Base-by-base conservation (phyloP, 2,888 invertebrate genomes). In the Anagyrus pseudococci region DNA sequence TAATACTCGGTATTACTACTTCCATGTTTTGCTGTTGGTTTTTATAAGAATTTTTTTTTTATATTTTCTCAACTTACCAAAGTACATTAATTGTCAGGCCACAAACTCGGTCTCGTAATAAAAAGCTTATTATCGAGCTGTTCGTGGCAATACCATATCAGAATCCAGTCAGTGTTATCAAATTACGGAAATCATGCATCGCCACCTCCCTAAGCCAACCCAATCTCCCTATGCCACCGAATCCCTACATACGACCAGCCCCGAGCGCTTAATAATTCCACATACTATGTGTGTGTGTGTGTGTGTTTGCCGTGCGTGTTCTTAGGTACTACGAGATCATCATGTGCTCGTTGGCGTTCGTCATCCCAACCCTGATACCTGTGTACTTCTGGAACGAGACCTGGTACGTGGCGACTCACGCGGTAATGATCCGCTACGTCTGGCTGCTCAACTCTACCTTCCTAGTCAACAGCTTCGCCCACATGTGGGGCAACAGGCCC, bases 401-500 rank as follows among this genome's bases (percentile, higher is more conserved):
- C 17, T 79, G 77, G 75, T 62, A 66, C 64, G 53, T 77, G 65
- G 73, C 76, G 61, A 66, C 73, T 37, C 70, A 73, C 67, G 75
- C 81, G n/a, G 77, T 75, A 66, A 70, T 81, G 64, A 73, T 82
- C 33, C 84, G 88, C 46, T 87, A 87, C 75, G 81, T 83, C 22
- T 76, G 83, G 70, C 80, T 83, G 0, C 81, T 89, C 55, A 85
- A 89, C 76, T 82, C 83, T 66, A 88, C 88, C 13, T 89, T 88
- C 85, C 77, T 83, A 55, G 87, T 88, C 64, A 88, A 88, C 79
- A 86, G 86, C 68, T 84, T 85, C 25, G 88, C 88, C 47, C 88
- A 88, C 77, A 80, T 82, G 75, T 81, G 77, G 77, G 83, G 82
- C 47, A 78, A 77, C 65, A 76, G 77, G 49, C 82, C 83, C 46